Conservation (phyloP, 1,140 invertebrate species). For the Drosophila insularis region DNA sequence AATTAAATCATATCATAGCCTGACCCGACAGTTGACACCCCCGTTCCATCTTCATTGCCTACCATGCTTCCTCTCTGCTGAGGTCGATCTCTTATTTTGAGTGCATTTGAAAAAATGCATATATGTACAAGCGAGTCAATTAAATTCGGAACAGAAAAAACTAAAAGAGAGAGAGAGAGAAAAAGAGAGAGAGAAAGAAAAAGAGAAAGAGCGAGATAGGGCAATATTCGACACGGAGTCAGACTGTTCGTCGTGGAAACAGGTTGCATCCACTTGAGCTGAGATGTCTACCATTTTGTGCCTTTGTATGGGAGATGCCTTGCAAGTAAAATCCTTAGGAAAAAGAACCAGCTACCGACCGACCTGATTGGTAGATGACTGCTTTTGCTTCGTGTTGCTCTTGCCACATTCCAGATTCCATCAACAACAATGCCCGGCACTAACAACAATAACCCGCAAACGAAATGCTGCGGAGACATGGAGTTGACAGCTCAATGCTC, state of each 20-base stretch:
- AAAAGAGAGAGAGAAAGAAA: background rate
- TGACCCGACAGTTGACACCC: conserved; percentile 30
- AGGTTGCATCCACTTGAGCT: conserved; percentile 66
- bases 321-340: conserved; percentile 75
- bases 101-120: conserved; percentile 74
- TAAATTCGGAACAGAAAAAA: conserved; percentile 33
- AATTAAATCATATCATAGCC: conserved; percentile 75
- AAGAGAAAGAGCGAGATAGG: conserved; percentile 5
- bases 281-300: conserved; percentile 76
- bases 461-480: conserved; percentile 78
- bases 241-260: conserved; percentile 27
- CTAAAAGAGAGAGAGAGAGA: background rate
- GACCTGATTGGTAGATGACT: conserved; percentile 78
- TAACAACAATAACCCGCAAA: conserved; percentile 61
- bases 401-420: conserved; percentile 61
- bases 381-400: conserved; percentile 48
- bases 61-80: conserved; percentile 39
- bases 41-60: background rate
- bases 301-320: conserved; percentile 23
- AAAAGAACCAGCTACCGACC: conserved; percentile 64
- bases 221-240: background rate
- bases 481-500: conserved; percentile 80
- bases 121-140: conserved; percentile 78
- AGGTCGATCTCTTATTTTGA: conserved; percentile 59
- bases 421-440: conserved; percentile 61